Evolutionary conservation across 2,797 vertebrate genomes (phyloP), one percentile per base, ranked within the genome.

Genomic region (Rhinogobio ventralis): DNA sequence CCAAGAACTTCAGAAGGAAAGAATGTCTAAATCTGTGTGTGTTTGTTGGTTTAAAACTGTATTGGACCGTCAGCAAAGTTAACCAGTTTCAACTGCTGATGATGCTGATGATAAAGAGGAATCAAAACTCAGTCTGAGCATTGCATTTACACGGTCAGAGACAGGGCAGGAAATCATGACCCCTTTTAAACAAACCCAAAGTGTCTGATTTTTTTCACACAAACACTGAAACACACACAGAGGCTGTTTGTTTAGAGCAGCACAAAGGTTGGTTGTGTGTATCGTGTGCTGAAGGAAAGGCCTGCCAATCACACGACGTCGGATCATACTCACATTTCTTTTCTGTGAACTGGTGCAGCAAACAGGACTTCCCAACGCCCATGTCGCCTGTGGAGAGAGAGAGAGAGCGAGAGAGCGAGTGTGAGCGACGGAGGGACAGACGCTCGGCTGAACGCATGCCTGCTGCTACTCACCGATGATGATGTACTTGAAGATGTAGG

Each of bases 401-500:
- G 76, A 53, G 49, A 51, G 49, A 19, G 17, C 4, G 45, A 4
- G 45, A 13, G 45, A 13, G 45, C 1, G 13, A 46, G 45, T 1
- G 33, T 1, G 30, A 30, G 30, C n/a, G n/a, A n/a, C n/a, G n/a
- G n/a, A n/a, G n/a, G n/a, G n/a, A n/a, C n/a, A n/a, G n/a, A n/a
- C n/a, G n/a, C n/a, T n/a, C n/a, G n/a, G n/a, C n/a, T n/a, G n/a
- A n/a, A n/a, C n/a, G n/a, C n/a, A n/a, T n/a, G n/a, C n/a, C 33
- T 33, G 33, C 36, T 36, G 53, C 8, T 23, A 97, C 98, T 98
- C 93, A 99, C 98, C 98, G 62, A 99, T 99, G 91, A 99, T 99
- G 95, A 99, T 99, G 95, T 99, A 99, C 93, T 99, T 99, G 94
- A 99, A 99, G 95, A 99, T 99, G 97, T 99, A 99, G 89, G 98